A percentile compares a stretch with the other conserved stretches of the same genome.
Conservation (phyloP, 2,888 invertebrate genomes). For the Epistrophe grossulariae region DNA sequence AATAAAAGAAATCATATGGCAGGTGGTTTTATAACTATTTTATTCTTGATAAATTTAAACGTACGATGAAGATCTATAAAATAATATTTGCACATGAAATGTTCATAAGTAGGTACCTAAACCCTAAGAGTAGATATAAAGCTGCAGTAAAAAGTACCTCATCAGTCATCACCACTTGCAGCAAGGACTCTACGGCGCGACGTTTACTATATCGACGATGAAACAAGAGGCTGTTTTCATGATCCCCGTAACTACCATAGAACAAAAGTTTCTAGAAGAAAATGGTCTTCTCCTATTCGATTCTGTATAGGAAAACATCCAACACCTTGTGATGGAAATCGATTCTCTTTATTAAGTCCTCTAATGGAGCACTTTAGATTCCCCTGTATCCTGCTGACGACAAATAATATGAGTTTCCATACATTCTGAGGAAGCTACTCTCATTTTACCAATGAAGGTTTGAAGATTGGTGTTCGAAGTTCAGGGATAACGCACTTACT, state of each 20-base stretch:
- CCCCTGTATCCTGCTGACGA: constrained; percentile 37
- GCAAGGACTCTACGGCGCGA: not conserved
- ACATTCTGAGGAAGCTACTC: constrained; percentile 35
- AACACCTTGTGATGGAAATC: constrained; percentile 62
- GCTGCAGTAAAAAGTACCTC: not conserved
- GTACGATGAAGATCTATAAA: too few relatives aligned
- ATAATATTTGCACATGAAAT: not conserved
- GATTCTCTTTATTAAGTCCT: constrained; percentile 53
- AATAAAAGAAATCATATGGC: too few relatives aligned
- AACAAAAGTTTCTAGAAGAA: constrained; percentile 19
- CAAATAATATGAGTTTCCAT: constrained; percentile 34
- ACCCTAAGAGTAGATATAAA: not conserved
- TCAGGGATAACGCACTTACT: constrained; percentile 26
- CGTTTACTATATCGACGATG: not conserved
- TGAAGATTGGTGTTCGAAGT: constrained; percentile 9
- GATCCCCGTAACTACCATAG: not conserved
- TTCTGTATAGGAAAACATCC: constrained; percentile 17
- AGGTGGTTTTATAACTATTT: too few relatives aligned
- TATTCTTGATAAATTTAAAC: too few relatives aligned
- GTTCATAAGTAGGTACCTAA: not conserved
- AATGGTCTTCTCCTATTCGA: constrained; percentile 43
- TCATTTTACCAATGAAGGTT: constrained; percentile 8
- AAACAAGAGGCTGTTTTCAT: constrained; percentile 11
- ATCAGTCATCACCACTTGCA: not conserved
- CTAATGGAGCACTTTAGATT: constrained; percentile 69